Evolutionary conservation across 2,113 vertebrate genomes (phyloP), one percentile per base, ranked within the genome.

Genomic region (Chaenogobius annularis): DNA sequence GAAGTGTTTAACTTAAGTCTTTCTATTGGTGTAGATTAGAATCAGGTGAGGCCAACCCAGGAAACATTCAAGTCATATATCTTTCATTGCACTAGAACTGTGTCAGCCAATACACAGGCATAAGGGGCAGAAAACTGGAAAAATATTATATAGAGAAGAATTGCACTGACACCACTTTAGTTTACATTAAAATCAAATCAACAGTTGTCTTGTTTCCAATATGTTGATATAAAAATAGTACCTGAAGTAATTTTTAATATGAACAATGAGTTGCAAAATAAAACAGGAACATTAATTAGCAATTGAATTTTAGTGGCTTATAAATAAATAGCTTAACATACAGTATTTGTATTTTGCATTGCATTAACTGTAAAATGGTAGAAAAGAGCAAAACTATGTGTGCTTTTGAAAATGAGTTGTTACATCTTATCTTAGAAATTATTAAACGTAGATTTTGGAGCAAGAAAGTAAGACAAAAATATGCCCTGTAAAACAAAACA

Each of bases 61-160:
- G 40, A 92, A 79, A 87, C 86, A 88, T 87, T 94, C 91, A 94
- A 93, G 93, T 89, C 84, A 74, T 79, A 76, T 88, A 89, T 87
- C 89, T 89, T 86, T 91, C 92, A 88, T 93, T 85, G 85, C 89
- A 90, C 91, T 87, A 92, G 87, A 88, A 87, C 84, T 73, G 79
- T 87, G 87, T 88, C 66, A 80, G 85, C 78, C 83, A 79, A 79
- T 75, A 70, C 82, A 75, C 80, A 87, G 75, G 80, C 83, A 72
- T 71, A 77, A 9, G 67, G 55, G 72, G 72, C 52, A 72, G 63
- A 68, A 79, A 62, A 75, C 5, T 19, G 17, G 67, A 40, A 20
- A 40, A 40, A 40, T 72, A 65, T 66, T n/a, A 63, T 11, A 10
- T 9, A 20, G n/a, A 66, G 61, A 22, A 72, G 70, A 79, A 78